Evolutionary conservation across 1,140 invertebrate species (phyloP).

Genomic region (Triops longicaudatus): DNA sequence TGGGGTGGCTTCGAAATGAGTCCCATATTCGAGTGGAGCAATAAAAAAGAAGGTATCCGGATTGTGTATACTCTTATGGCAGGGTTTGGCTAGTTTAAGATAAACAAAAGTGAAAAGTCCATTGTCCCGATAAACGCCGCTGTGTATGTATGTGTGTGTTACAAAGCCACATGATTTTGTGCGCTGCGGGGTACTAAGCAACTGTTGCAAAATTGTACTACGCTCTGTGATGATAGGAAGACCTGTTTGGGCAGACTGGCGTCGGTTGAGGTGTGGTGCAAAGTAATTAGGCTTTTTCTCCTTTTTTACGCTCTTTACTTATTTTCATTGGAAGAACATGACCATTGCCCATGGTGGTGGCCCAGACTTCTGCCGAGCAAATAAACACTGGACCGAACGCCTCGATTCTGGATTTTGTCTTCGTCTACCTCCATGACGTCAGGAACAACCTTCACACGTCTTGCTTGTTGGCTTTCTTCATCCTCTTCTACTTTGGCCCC

Average conservation of each 20-base stretch:
- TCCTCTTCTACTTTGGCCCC: neutral
- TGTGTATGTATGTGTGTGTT: neutral
- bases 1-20: neutral
- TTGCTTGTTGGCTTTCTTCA: neutral
- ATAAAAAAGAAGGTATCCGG: neutral
- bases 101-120: neutral
- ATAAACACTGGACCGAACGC: neutral
- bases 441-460: conserved; percentile 1
- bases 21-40: neutral
- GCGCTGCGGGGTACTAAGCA: conserved; percentile 1
- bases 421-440: conserved; percentile 8
- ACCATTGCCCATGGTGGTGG: conserved; percentile 13
- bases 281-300: neutral
- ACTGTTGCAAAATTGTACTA: conserved; percentile 13
- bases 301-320: conserved; percentile 3
- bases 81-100: neutral
- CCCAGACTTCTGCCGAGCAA: conserved; percentile 6
- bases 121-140: neutral
- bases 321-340: conserved; percentile 12
- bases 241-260: conserved; percentile 5
- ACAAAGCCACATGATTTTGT: neutral
- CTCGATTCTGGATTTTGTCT: conserved; percentile 11
- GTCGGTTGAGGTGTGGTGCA: neutral
- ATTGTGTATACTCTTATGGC: neutral
- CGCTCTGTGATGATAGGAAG: neutral